A percentile compares a stretch with the other conserved stretches of the same genome.
Evolutionary conservation across 1,140 invertebrate species (phyloP).

Genomic region (Asobara japonica): DNA sequence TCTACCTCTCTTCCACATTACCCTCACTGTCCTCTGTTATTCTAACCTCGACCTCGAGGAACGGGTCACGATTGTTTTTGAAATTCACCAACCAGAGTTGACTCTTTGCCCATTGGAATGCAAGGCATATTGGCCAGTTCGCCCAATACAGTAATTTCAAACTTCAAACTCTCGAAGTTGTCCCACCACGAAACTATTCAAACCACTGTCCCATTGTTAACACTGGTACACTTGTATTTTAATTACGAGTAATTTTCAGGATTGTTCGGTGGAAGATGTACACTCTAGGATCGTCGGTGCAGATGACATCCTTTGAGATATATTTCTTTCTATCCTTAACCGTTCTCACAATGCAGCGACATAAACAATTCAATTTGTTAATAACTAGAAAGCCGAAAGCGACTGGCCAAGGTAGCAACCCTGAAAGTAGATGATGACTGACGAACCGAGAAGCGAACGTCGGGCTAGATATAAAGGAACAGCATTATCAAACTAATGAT

Average conservation of each 20-base stretch:
- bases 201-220: constrained; percentile 1
- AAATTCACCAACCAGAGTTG: constrained; percentile 12
- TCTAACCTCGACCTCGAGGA: constrained; percentile 34
- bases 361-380: too few species aligned
- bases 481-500: too few species aligned
- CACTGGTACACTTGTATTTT: not conserved
- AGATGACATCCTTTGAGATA: too few species aligned
- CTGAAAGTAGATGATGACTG: too few species aligned
- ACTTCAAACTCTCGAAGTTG: constrained; percentile 1
- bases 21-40: not conserved
- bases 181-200: not conserved
- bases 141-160: constrained; percentile 6
- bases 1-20: not conserved
- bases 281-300: not conserved
- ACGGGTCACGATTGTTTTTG: constrained; percentile 44
- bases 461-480: too few species aligned
- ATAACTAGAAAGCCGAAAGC: too few species aligned
- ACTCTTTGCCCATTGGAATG: not conserved
- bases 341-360: too few species aligned
- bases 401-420: too few species aligned
- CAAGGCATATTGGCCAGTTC: not conserved
- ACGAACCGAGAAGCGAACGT: too few species aligned
- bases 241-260: not conserved
- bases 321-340: too few species aligned
- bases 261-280: not conserved